Conservation (phyloP, 2,113 vertebrate genomes). For the Ctenodactylus gundi region DNA sequence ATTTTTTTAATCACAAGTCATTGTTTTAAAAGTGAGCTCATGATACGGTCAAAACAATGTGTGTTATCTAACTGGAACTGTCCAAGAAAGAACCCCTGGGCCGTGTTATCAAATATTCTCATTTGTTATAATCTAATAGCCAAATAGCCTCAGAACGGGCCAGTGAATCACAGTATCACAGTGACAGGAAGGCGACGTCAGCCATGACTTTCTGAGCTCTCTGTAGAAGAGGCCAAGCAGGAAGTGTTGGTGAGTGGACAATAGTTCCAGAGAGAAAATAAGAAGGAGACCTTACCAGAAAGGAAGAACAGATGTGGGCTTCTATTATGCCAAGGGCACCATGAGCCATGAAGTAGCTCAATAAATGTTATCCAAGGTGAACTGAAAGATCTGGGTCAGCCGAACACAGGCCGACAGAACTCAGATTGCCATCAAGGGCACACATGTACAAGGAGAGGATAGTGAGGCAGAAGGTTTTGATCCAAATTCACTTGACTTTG, state of each 20-base stretch:
- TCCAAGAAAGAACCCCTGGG: background rate
- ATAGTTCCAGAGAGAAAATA: background rate
- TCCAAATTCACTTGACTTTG: constrained; percentile 14
- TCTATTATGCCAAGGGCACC: background rate
- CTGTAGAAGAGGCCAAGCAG: constrained; percentile 18
- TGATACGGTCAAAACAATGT: constrained; percentile 66
- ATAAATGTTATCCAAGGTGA: constrained; percentile 23
- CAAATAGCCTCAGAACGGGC: background rate
- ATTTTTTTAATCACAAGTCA: background rate
- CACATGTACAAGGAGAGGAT: background rate
- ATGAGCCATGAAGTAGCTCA: background rate
- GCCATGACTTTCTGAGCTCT: background rate
- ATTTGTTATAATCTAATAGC: constrained; percentile 43
- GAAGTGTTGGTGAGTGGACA: background rate
- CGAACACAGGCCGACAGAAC: constrained; percentile 13
- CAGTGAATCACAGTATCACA: background rate
- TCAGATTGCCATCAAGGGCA: background rate
- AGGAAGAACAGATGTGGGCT: background rate
- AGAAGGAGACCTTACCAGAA: background rate
- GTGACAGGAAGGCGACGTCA: constrained; percentile 57
- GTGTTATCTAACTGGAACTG: background rate
- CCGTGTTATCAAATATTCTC: background rate
- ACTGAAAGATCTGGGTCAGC: constrained; percentile 46
- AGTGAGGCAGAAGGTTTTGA: background rate
- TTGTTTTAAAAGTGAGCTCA: constrained; percentile 70